Base-by-base conservation (phyloP, 2,888 invertebrate genomes). In the Lutraria lutraria region DNA sequence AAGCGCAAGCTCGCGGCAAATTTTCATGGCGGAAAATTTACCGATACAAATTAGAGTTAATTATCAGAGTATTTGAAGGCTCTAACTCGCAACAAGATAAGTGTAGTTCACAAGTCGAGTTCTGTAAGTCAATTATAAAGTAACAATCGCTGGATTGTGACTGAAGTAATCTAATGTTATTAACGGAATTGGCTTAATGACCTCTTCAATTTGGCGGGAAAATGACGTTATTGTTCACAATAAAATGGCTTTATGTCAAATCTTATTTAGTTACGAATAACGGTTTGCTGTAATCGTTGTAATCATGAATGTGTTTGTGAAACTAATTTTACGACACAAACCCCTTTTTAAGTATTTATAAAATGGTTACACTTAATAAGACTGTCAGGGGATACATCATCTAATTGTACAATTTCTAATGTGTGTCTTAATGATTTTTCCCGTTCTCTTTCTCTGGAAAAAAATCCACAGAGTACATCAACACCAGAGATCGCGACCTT, bases 21-120 rank as follows among this genome's bases (percentile, higher is more conserved):
- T 83, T 88, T 88, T 88, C 90, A 91, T 90, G 88, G 92, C 92
- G 90, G 89, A 91, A 92, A 92, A 92, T 92, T 92, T 89, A 89
- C 90, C 89, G 90, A 90, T 88, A 92, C 90, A 91, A 92, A 92
- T 92, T 88, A 85, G 88, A 86, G 83, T 88, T 88, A 92, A 92
- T 90, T 90, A 90, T 86, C 88, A 60, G 89, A 90, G 90, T 90
- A 90, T 89, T 91, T 86, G 87, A 83, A 83, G 60, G 88, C 89
- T 88, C 56, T 87, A 86, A 85, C 88, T 88, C 72, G 89, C 86
- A 90, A 89, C 88, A 82, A 89, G 89, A 89, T 89, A 91, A 89
- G 89, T 89, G 89, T 89, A 83, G 88, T 89, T 91, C 88, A 83
- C 89, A 88, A 89, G 89, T 91, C 53, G 81, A 81, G 88, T 54